Conservation (phyloP, 2,113 vertebrate species). For the Zosterops pallidus region DNA sequence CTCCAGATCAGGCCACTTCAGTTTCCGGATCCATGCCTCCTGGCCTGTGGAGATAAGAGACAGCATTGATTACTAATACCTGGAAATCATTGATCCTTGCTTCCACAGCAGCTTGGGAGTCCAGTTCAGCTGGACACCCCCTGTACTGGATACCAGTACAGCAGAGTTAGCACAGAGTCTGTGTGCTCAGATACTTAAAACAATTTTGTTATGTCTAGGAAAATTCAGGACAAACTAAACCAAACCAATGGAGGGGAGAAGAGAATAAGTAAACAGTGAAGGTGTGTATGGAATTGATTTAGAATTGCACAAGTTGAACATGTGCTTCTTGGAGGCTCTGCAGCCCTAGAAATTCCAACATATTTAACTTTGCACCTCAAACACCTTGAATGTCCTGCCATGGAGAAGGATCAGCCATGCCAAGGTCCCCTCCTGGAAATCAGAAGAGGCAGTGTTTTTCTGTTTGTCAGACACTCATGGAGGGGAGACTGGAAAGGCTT, state of each 20-base stretch:
- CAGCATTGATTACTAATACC: not conserved
- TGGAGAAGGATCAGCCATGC: not conserved
- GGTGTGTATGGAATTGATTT: not conserved
- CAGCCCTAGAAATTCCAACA: not conserved
- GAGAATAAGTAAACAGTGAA: not conserved
- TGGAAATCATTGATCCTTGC: not conserved
- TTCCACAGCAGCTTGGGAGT: not conserved
- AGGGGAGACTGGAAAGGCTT: not conserved
- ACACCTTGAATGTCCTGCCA: not conserved
- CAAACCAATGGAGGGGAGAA: not conserved
- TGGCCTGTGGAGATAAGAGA: conserved; percentile 75
- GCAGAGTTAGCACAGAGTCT: not conserved
- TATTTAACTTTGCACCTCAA: not conserved
- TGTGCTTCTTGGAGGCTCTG: not conserved
- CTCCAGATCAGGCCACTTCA: conserved; percentile 83
- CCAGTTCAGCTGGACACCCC: not conserved
- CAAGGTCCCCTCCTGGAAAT: not conserved
- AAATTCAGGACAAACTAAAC: not conserved
- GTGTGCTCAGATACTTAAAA: not conserved
- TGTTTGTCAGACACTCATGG: not conserved
- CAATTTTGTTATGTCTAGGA: not conserved
- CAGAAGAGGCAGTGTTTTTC: not conserved
- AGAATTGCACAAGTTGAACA: not conserved
- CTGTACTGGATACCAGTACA: not conserved
- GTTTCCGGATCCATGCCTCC: conserved; percentile 88